Percentiles rank a stretch among this genome's conserved stretches.
Conservation (phyloP, 2,888 invertebrate genomes). For the Cataglyphis altisquamis region DNA sequence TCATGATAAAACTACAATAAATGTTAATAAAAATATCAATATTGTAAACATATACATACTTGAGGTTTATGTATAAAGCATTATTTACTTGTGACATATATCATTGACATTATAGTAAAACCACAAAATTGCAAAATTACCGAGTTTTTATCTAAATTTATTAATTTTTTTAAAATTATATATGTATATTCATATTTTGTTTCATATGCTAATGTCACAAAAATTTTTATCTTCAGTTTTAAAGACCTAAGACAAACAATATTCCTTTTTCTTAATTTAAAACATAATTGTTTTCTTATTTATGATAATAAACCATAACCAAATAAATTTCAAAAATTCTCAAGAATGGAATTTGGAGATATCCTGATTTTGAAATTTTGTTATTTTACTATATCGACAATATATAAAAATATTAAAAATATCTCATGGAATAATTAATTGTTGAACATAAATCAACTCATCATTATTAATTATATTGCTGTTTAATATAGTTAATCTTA, state of each 20-base stretch:
- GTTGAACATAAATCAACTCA: neutral
- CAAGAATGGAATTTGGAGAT: neutral
- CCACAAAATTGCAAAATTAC: neutral
- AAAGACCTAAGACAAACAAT: neutral
- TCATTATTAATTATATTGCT: constrained; percentile 5
- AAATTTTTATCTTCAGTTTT: neutral
- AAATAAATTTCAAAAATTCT: neutral
- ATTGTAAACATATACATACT: neutral
- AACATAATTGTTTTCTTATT: neutral
- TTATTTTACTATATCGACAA: constrained; percentile 8
- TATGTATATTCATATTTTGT: neutral
- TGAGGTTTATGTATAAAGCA: constrained; percentile 18
- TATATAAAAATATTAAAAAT: constrained; percentile 24
- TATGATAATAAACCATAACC: neutral
- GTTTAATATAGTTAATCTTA: constrained; percentile 21
- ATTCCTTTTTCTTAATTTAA: neutral
- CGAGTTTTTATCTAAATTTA: neutral
- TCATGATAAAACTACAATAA: constrained; percentile 16
- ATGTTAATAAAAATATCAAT: constrained; percentile 39
- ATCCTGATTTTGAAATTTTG: neutral
- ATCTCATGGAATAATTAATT: constrained; percentile 10
- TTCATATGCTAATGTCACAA: neutral
- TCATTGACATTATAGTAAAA: neutral
- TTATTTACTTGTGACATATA: neutral
- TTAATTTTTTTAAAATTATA: neutral